Percentiles rank a stretch among this genome's conserved stretches.
Conservation (phyloP, 2,888 invertebrate genomes). For the Drosophila birchii region DNA sequence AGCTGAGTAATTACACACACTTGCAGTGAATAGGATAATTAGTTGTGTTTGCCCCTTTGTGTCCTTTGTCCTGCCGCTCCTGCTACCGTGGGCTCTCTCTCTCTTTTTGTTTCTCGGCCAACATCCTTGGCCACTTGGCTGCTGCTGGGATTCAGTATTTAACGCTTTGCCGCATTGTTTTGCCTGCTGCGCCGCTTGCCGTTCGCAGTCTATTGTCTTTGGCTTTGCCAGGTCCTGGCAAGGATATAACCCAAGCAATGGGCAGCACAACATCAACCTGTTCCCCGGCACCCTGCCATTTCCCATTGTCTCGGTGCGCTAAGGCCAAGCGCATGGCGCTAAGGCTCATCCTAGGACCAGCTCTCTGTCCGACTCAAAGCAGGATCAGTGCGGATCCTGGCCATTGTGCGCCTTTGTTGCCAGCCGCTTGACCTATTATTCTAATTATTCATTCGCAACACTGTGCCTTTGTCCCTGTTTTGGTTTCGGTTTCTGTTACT, state of each 20-base stretch:
- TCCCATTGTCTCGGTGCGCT: constrained; percentile 37
- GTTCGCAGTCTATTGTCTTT: constrained; percentile 45
- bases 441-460: constrained; percentile 79
- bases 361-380: constrained; percentile 6
- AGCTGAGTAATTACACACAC: constrained; percentile 69
- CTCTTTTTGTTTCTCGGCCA: neutral
- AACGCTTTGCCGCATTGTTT: constrained; percentile 73
- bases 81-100: constrained; percentile 18
- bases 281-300: constrained; percentile 15
- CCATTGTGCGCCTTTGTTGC: constrained; percentile 58
- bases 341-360: constrained; percentile 34
- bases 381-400: constrained; percentile 63
- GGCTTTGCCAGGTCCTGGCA: constrained; percentile 8
- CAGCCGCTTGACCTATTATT: constrained; percentile 73
- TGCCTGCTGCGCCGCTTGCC: constrained; percentile 59
- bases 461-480: constrained; percentile 65
- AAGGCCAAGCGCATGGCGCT: constrained; percentile 73
- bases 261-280: constrained; percentile 15
- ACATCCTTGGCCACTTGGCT: constrained; percentile 46
- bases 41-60: constrained; percentile 69
- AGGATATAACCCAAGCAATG: constrained; percentile 1
- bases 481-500: neutral
- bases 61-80: constrained; percentile 61
- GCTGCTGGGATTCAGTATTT: constrained; percentile 49
- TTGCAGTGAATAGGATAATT: constrained; percentile 76